Percentiles rank a stretch among this genome's conserved stretches.
Evolutionary conservation across 2,888 invertebrate genomes (phyloP).

Genomic region (Aphodius granarius): DNA sequence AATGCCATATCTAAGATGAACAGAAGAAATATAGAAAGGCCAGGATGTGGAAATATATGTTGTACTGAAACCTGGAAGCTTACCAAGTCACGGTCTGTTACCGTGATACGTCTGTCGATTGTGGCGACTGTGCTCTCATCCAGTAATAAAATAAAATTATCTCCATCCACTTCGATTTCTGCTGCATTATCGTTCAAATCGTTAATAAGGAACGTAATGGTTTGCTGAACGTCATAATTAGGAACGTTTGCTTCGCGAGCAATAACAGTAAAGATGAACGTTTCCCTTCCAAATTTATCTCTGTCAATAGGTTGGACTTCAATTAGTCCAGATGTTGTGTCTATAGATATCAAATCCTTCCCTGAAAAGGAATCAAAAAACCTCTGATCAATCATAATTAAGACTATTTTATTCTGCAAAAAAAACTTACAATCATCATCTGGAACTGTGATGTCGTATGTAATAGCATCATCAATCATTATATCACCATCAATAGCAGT

Average conservation of each 20-base stretch:
- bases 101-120: conserved; percentile 52
- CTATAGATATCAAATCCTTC: conserved; percentile 15
- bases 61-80: conserved; percentile 17
- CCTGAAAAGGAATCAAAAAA: no score
- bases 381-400: no score
- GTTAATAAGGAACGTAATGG: conserved; percentile 50
- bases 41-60: no score
- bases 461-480: conserved; percentile 58
- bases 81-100: conserved; percentile 51
- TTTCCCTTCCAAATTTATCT: conserved; percentile 42
- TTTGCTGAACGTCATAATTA: conserved; percentile 32
- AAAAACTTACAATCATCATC: conserved; percentile 50
- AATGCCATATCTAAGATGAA: no score
- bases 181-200: conserved; percentile 72
- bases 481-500: conserved; percentile 63
- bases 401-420: no score
- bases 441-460: conserved; percentile 54
- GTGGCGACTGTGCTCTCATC: background rate
- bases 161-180: conserved; percentile 47
- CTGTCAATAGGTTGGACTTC: conserved; percentile 48
- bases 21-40: no score
- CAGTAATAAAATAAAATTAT: conserved; percentile 33
- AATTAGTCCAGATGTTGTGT: conserved; percentile 30
- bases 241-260: conserved; percentile 47
- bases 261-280: conserved; percentile 42